Evolutionary conservation across 2,113 vertebrate genomes (phyloP).

Genomic region (Bufo bufo): DNA sequence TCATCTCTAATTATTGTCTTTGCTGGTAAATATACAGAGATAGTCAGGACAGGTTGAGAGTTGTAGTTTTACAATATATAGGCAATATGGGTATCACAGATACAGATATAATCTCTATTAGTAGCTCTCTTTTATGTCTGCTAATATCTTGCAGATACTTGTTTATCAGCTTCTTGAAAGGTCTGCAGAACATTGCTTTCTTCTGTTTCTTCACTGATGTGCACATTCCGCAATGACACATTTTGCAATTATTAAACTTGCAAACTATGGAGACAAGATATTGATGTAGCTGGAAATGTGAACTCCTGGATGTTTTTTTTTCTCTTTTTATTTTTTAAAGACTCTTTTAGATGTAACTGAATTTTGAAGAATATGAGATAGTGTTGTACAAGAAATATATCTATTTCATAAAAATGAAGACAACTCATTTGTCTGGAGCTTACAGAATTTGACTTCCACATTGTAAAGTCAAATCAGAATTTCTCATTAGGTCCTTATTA

Average conservation of each 20-base stretch:
- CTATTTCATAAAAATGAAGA: neutral
- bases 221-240: neutral
- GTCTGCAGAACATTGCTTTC: neutral
- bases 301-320: neutral
- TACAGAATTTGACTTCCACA: no score
- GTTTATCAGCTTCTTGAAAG: neutral
- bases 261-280: neutral
- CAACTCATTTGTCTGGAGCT: neutral
- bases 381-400: neutral
- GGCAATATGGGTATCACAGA: no score
- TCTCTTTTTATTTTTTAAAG: neutral
- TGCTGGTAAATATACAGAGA: neutral
- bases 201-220: neutral
- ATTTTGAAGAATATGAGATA: neutral
- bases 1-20: neutral
- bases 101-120: no score
- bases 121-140: neutral
- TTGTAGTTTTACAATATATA: neutral
- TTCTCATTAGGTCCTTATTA: no score
- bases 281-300: neutral
- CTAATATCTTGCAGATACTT: conserved; percentile 13
- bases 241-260: conserved; percentile 8
- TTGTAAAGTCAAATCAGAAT: no score
- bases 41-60: neutral
- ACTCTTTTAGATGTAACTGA: neutral